phyloP scores from a whole-genome alignment of 2,888 invertebrate species.

The Plemyria rubiginata region DNA sequence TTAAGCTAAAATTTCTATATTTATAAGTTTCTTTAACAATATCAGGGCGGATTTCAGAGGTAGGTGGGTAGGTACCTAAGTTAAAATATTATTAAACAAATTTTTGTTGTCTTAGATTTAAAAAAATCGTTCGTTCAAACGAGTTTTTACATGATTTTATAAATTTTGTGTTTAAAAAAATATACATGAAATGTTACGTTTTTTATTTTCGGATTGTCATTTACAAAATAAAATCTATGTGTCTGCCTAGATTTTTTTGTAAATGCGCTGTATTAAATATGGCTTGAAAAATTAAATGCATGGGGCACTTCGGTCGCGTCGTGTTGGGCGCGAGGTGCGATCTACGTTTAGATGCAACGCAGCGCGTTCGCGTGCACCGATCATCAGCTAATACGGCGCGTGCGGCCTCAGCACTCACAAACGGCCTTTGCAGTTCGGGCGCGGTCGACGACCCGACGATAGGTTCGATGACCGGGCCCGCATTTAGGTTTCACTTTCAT shows the following conservation, averaged over 20 bases:
- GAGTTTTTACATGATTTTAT: too few relatives aligned
- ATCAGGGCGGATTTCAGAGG: too few relatives aligned
- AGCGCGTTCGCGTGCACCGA: conserved; percentile 61
- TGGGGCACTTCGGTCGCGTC: neutral
- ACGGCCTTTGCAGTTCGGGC: conserved; percentile 84
- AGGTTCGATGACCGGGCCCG: conserved; percentile 78
- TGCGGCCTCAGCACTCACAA: conserved; percentile 82
- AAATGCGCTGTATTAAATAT: neutral
- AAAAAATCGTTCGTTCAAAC: too few relatives aligned
- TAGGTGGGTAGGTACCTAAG: too few relatives aligned
- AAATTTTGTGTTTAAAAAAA: too few relatives aligned
- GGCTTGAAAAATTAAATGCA: neutral
- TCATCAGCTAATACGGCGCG: conserved; percentile 70
- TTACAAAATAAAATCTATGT: too few relatives aligned
- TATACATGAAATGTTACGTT: too few relatives aligned
- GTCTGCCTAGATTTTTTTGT: neutral
- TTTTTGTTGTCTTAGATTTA: too few relatives aligned
- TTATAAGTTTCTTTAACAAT: too few relatives aligned
- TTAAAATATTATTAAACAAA: too few relatives aligned
- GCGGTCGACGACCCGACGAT: conserved; percentile 78
- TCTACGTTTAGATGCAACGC: conserved; percentile 55
- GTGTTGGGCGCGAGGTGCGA: conserved; percentile 18
- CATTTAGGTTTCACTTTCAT: conserved; percentile 85
- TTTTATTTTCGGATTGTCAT: too few relatives aligned
- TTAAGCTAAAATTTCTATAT: too few relatives aligned